Percentiles rank a stretch among this genome's conserved stretches.
These are phyloP conservation scores for Xestoiulus laeticollis DNA, from an alignment of 2,888 invertebrate species.

Conservation along the genomic window DNA sequence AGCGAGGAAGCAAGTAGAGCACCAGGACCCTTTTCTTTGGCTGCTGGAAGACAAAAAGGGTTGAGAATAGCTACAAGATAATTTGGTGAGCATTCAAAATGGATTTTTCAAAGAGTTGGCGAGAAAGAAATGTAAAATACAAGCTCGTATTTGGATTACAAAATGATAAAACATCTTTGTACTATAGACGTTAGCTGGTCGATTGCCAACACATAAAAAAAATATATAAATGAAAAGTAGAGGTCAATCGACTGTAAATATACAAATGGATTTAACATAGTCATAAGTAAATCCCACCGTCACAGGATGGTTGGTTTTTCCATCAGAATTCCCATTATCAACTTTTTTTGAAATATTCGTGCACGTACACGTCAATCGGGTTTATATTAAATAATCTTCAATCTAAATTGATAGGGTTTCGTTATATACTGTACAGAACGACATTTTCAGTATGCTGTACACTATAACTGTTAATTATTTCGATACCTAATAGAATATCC, in stretches of 20 bases:
- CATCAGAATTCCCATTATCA: not conserved
- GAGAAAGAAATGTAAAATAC: not conserved
- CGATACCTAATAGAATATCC: not conserved
- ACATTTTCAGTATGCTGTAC: too few relatives aligned
- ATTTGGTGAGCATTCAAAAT: constrained; percentile 1
- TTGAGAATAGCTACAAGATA: not conserved
- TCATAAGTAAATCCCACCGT: not conserved
- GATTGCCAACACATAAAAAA: not conserved
- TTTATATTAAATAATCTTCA: too few relatives aligned
- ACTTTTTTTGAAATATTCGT: too few relatives aligned
- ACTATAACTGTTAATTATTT: too few relatives aligned
- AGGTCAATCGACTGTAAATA: not conserved
- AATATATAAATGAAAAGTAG: not conserved
- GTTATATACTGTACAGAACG: too few relatives aligned
- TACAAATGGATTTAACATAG: not conserved
- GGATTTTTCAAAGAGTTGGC: not conserved
- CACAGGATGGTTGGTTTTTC: not conserved
- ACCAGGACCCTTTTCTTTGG: not conserved
- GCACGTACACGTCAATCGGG: too few relatives aligned
- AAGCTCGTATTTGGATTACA: not conserved
- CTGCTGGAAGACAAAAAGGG: constrained; percentile 20
- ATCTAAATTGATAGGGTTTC: too few relatives aligned
- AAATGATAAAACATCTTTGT: constrained; percentile 12
- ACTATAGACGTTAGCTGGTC: constrained; percentile 10
- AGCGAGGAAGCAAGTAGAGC: not conserved